Evolutionary conservation across 2,888 invertebrate genomes (phyloP).

Genomic region (Coelinius sp.): DNA sequence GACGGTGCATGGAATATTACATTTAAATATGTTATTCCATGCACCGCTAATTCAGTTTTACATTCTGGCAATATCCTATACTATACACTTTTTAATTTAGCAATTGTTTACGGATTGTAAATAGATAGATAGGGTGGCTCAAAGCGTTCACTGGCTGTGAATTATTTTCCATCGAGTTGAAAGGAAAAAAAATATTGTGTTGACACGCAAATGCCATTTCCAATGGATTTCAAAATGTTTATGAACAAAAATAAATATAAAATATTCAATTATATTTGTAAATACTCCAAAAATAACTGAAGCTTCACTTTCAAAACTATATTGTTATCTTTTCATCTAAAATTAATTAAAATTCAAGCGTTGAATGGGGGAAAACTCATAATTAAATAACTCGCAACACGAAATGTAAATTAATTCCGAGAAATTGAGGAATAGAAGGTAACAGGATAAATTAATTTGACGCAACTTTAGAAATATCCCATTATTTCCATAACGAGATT

Average conservation of each 20-base stretch:
- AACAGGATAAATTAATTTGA: too few species aligned
- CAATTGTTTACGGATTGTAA: conserved; percentile 15
- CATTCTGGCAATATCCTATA: neutral
- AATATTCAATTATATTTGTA: neutral
- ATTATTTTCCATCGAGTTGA: neutral
- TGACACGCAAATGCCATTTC: neutral
- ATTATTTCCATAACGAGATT: too few species aligned
- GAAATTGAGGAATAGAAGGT: too few species aligned
- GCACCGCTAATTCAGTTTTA: conserved; percentile 43
- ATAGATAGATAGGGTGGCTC: neutral
- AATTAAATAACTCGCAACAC: too few species aligned
- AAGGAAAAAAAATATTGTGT: neutral
- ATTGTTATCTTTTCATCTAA: neutral
- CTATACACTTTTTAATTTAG: neutral
- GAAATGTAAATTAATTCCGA: too few species aligned
- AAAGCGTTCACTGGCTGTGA: conserved; percentile 1
- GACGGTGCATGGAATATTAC: too few species aligned
- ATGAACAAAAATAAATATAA: neutral
- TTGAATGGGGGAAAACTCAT: too few species aligned
- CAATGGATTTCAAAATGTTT: neutral
- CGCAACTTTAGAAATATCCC: too few species aligned
- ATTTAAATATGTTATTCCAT: conserved; percentile 49
- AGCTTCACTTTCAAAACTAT: neutral
- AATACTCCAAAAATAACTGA: neutral
- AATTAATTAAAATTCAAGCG: neutral